Base-by-base conservation (phyloP, 1,140 invertebrate species). In the Drosophila chauvacae region DNA sequence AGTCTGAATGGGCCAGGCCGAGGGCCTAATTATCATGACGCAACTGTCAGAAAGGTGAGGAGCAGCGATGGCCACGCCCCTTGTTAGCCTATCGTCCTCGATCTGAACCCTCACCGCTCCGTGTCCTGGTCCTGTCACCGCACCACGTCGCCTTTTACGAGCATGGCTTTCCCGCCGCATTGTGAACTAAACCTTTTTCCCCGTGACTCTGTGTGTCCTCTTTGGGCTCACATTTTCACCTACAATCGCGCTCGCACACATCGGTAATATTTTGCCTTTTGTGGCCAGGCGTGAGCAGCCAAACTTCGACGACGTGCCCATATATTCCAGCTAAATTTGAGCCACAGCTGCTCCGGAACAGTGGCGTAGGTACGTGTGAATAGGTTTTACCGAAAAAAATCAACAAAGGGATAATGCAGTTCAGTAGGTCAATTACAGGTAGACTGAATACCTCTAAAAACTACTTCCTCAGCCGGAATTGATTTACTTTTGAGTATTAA, bases 1-100 rank as follows among this genome's bases (percentile, higher is more conserved):
- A 39, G 59, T 75, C 50, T 41, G 70, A 51, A 69, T 50, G 51
- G 65, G 65, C 51, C 61, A 70, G 53, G 50, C 61, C 33, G 48
- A 56, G 20, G 44, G 62, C 70, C 85, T 90, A 90, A 90, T 90
- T 90, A 90, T 86, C 81, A 85, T 90, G 78, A 85, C 86, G 90
- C 75, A 90, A 90, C 86, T 88, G 84, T 90, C 85, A 84, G 5
- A 80, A 90, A 60, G 76, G 80, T 48, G 39, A 62, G 58, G 59
- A 37, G 18, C 10, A 9, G 37, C 75, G 61, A 33, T 35, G 57
- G 77, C 48, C 80, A 77, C 84, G 80, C 84, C 84, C 63, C 69
- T 74, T 78, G 59, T 59, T 80, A 65, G 66, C 71, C 71, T 66
- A 65, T 63, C 55, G 65, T 20, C 26, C 66, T 60, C 72, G 41